phyloP scores from a whole-genome alignment of 2,888 invertebrate genomes.

The Autographa gamma region DNA sequence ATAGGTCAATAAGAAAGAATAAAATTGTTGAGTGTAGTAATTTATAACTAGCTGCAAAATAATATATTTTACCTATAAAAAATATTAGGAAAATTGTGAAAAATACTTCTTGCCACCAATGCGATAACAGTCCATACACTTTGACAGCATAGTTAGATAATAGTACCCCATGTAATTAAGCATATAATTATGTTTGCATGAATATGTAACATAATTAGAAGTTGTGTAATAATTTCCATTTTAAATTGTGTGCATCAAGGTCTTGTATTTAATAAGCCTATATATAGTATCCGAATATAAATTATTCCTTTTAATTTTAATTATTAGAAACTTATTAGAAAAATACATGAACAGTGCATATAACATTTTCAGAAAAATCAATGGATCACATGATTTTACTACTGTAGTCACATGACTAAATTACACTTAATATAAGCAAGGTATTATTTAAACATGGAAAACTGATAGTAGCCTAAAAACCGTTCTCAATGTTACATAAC shows the following conservation, averaged over 20 bases:
- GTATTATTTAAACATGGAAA: constrained; percentile 61
- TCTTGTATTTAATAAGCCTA: constrained; percentile 23
- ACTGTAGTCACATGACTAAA: constrained; percentile 79
- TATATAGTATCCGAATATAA: constrained; percentile 6
- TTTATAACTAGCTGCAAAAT: background rate
- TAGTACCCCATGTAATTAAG: constrained; percentile 16
- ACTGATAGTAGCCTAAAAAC: constrained; percentile 63
- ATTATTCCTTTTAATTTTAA: background rate
- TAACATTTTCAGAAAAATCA: constrained; percentile 44
- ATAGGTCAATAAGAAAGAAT: constrained; percentile 54
- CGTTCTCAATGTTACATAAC: constrained; percentile 86
- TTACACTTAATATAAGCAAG: constrained; percentile 64
- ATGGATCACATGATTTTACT: constrained; percentile 78
- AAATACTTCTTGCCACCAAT: constrained; percentile 15
- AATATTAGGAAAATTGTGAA: background rate
- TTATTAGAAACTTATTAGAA: constrained; percentile 8
- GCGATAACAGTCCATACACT: constrained; percentile 15
- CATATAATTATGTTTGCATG: constrained; percentile 24
- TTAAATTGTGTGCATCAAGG: constrained; percentile 53
- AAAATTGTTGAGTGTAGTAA: constrained; percentile 13
- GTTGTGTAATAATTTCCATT: constrained; percentile 75
- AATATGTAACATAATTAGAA: constrained; percentile 62
- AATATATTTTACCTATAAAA: background rate
- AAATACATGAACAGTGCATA: constrained; percentile 25
- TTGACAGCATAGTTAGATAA: constrained; percentile 15